phyloP scores from a whole-genome alignment of 2,113 vertebrate genomes.

The Recurvirostra avosetta region DNA sequence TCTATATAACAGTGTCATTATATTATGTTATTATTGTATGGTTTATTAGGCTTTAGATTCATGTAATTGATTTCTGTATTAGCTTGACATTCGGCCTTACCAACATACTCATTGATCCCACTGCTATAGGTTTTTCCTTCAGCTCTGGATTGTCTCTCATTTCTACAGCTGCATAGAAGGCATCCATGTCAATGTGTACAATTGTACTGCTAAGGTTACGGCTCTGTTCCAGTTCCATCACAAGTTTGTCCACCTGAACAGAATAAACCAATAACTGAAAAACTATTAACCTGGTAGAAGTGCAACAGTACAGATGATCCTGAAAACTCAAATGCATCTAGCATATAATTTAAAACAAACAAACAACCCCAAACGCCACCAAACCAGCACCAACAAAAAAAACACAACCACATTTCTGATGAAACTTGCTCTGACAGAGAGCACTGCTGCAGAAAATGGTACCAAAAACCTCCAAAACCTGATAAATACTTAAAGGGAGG shows the following conservation, averaged over 20 bases:
- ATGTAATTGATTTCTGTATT: background rate
- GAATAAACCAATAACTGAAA: background rate
- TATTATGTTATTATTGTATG: background rate
- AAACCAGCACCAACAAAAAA: background rate
- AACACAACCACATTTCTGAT: background rate
- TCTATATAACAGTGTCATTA: background rate
- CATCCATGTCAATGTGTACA: slow-evolving; percentile 97
- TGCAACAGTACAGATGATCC: background rate
- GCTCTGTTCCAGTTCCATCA: slow-evolving; percentile 78
- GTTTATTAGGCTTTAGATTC: background rate
- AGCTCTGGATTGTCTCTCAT: slow-evolving; percentile 92
- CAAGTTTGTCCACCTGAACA: slow-evolving; percentile 82
- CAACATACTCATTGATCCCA: slow-evolving; percentile 95
- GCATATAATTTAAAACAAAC: background rate
- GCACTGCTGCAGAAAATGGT: background rate
- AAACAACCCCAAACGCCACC: background rate
- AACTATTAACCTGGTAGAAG: background rate
- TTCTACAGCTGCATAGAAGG: slow-evolving; percentile 97
- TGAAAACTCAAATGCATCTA: background rate
- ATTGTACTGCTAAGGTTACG: slow-evolving; percentile 85
- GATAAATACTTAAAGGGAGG: no score
- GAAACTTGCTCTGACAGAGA: background rate
- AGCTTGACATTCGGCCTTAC: slow-evolving; percentile 69
- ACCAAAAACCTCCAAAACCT: no score
- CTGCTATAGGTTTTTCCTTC: slow-evolving; percentile 91